A percentile compares a stretch with the other conserved stretches of the same genome.
Evolutionary conservation across 2,888 invertebrate species (phyloP).

Genomic region (Drosophila meridionalis): DNA sequence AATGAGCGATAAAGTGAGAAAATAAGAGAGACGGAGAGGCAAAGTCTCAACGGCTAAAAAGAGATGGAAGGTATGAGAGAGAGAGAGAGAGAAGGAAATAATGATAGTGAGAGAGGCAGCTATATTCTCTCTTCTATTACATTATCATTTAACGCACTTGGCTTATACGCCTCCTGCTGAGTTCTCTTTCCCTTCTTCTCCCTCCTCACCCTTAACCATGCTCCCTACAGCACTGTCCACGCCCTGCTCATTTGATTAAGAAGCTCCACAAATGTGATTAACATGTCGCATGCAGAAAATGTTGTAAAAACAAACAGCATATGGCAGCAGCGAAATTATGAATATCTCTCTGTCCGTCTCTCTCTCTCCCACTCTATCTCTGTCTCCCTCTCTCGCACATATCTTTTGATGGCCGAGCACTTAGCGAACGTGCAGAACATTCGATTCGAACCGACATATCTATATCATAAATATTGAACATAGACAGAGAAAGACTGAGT

Average conservation of each 20-base stretch:
- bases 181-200: not conserved
- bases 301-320: slow-evolving; percentile 15
- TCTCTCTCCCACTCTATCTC: not conserved
- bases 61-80: not conserved
- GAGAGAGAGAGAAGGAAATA: not conserved
- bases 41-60: too few species aligned
- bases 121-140: too few species aligned
- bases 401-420: slow-evolving; percentile 24
- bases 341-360: not conserved
- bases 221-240: not conserved
- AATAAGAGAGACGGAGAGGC: too few species aligned
- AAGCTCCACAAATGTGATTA: slow-evolving; percentile 19
- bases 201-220: not conserved
- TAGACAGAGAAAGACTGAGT: not conserved
- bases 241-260: slow-evolving; percentile 15
- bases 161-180: too few species aligned
- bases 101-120: not conserved
- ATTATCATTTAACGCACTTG: not conserved
- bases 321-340: slow-evolving; percentile 19
- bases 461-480: slow-evolving; percentile 41
- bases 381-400: not conserved
- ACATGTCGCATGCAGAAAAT: slow-evolving; percentile 26
- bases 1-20: too few species aligned
- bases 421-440: slow-evolving; percentile 32
- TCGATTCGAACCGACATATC: slow-evolving; percentile 1